Evolutionary conservation across 2,888 invertebrate genomes (phyloP).

Genomic region (Sthenelais limicola): DNA sequence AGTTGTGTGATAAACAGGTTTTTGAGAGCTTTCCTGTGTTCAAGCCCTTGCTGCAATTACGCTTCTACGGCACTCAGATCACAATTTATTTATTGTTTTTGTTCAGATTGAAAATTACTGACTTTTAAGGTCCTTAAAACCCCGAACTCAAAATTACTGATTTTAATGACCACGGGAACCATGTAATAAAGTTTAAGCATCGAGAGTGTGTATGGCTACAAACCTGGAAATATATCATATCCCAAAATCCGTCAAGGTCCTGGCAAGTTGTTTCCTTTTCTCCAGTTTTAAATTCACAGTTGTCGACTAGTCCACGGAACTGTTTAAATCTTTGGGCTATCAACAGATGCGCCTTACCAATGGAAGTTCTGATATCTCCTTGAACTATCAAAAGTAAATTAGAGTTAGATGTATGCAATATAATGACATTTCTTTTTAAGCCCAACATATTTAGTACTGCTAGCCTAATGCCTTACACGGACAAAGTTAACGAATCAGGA

Average conservation of each 20-base stretch:
- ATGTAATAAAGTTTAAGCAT: background rate
- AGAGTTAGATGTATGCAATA: background rate
- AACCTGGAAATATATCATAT: slow-evolving; percentile 74
- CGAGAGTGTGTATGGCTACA: too few relatives aligned
- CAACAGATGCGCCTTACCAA: slow-evolving; percentile 73
- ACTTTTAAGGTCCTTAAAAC: background rate
- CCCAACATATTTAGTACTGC: too few relatives aligned
- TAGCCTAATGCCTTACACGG: too few relatives aligned
- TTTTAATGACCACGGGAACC: background rate
- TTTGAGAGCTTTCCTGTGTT: too few relatives aligned
- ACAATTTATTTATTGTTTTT: background rate
- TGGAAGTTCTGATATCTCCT: slow-evolving; percentile 70
- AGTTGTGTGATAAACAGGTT: too few relatives aligned
- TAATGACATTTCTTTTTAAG: too few relatives aligned
- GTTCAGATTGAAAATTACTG: background rate
- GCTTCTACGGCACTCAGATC: background rate
- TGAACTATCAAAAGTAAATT: slow-evolving; percentile 56
- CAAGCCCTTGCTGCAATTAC: too few relatives aligned
- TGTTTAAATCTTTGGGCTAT: slow-evolving; percentile 73
- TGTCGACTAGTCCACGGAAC: slow-evolving; percentile 72
- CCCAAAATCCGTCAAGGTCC: slow-evolving; percentile 75
- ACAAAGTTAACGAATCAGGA: too few relatives aligned
- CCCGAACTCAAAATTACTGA: too few relatives aligned
- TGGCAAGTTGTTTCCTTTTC: slow-evolving; percentile 70
- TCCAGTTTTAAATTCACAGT: slow-evolving; percentile 71